Conservation (phyloP, 1,140 invertebrate genomes). For the Pomacea maculata region DNA sequence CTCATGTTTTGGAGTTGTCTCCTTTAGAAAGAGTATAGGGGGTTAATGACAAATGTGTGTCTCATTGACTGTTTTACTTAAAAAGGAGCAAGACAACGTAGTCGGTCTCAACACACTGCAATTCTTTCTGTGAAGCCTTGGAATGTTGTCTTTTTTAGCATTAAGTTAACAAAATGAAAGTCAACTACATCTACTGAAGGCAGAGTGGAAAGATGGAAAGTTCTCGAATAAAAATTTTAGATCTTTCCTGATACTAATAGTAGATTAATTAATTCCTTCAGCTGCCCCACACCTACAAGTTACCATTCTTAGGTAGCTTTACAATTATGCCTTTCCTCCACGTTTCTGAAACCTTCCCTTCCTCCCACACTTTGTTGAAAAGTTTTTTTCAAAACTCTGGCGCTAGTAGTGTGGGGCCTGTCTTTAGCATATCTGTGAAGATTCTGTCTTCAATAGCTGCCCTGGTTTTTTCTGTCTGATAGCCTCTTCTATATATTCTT, state of each 20-base stretch:
- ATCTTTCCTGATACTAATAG: slow-evolving; percentile 32
- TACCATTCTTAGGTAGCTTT: slow-evolving; percentile 31
- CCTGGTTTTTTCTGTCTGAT: slow-evolving; percentile 18
- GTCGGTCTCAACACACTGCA: too few relatives aligned
- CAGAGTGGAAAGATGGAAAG: too few relatives aligned
- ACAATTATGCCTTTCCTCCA: slow-evolving; percentile 29
- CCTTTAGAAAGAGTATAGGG: too few relatives aligned
- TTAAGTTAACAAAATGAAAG: too few relatives aligned
- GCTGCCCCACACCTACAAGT: slow-evolving; percentile 24
- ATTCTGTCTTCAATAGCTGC: slow-evolving; percentile 21
- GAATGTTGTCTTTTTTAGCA: too few relatives aligned
- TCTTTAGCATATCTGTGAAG: slow-evolving; percentile 22
- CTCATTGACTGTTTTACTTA: too few relatives aligned
- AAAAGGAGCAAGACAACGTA: too few relatives aligned
- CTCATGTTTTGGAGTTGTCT: too few relatives aligned
- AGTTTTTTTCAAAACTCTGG: background rate
- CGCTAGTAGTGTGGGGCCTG: slow-evolving; percentile 16
- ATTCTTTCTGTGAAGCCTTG: too few relatives aligned
- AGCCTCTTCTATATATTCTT: slow-evolving; percentile 24
- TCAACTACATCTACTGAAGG: too few relatives aligned
- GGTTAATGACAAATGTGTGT: too few relatives aligned
- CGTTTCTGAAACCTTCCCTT: slow-evolving; percentile 16
- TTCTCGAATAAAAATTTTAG: background rate
- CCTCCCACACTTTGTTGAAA: slow-evolving; percentile 28
- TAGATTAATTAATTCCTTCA: slow-evolving; percentile 11